phyloP scores from a whole-genome alignment of 2,113 vertebrate species.

The Thomomys bottae region DNA sequence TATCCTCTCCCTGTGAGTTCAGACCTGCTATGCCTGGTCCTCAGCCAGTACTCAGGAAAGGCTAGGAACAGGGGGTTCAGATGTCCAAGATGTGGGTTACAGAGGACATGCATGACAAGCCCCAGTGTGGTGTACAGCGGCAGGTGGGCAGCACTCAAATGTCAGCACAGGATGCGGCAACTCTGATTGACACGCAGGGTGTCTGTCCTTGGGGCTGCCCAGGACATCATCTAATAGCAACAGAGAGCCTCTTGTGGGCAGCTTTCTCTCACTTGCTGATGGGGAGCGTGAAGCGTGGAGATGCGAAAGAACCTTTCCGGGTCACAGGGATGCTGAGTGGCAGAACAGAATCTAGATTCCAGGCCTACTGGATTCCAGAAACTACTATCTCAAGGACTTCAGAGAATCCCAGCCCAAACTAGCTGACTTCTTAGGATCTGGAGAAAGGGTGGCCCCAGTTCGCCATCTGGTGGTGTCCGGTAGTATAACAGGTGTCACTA shows the following conservation, averaged over 20 bases:
- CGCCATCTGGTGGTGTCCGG: not conserved
- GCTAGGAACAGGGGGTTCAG: no score
- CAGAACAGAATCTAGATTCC: not conserved
- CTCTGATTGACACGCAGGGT: no score
- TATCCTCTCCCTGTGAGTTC: no score
- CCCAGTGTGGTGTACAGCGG: no score
- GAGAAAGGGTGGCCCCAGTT: no score
- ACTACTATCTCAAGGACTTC: not conserved
- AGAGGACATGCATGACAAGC: no score
- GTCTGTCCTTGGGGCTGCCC: not conserved
- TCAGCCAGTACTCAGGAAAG: no score
- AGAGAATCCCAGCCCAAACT: not conserved
- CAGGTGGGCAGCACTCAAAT: no score
- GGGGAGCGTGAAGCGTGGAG: not conserved
- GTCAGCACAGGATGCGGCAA: no score
- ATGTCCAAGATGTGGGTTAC: no score
- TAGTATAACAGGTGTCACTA: not conserved
- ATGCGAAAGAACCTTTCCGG: not conserved
- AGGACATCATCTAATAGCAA: not conserved
- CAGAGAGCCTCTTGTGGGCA: not conserved
- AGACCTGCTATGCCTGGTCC: no score
- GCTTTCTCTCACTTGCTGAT: not conserved
- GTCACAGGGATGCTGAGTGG: no score
- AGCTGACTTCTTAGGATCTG: not conserved
- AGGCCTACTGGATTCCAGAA: not conserved